phyloP scores from a whole-genome alignment of 1,140 invertebrate species.

The Akabosia matsudoensis region DNA sequence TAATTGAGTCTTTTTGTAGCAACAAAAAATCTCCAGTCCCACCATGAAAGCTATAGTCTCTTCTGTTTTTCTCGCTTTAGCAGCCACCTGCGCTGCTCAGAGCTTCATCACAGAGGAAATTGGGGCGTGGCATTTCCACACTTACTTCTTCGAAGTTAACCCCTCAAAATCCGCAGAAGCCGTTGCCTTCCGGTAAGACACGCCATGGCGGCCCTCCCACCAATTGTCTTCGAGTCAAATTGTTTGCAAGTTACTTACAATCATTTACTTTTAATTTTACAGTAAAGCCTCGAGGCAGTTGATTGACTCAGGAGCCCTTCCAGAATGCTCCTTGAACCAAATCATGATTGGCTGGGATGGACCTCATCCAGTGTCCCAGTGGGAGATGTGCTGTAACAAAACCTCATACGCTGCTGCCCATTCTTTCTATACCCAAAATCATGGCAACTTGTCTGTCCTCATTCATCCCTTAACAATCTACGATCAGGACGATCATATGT shows the following conservation, averaged over 20 bases:
- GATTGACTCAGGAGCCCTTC: slow-evolving; percentile 31
- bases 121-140: slow-evolving; percentile 21
- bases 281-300: slow-evolving; percentile 7
- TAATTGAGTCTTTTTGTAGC: no score
- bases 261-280: slow-evolving; percentile 19
- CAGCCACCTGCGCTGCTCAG: neutral
- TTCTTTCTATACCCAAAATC: slow-evolving; percentile 31
- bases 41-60: neutral
- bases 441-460: slow-evolving; percentile 40
- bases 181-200: slow-evolving; percentile 19
- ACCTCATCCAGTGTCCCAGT: slow-evolving; percentile 22
- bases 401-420: slow-evolving; percentile 29
- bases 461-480: slow-evolving; percentile 43
- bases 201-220: neutral
- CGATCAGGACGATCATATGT: slow-evolving; percentile 35
- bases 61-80: neutral
- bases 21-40: neutral
- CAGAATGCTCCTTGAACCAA: slow-evolving; percentile 36
- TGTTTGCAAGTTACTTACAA: neutral
- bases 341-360: slow-evolving; percentile 33
- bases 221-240: neutral
- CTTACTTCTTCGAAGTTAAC: slow-evolving; percentile 23
- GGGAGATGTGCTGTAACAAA: slow-evolving; percentile 40
- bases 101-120: neutral
- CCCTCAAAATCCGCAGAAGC: slow-evolving; percentile 22